These are phyloP conservation scores for Ursus arctos DNA, from an alignment of 2,113 vertebrate species.

Conservation along the genomic window DNA sequence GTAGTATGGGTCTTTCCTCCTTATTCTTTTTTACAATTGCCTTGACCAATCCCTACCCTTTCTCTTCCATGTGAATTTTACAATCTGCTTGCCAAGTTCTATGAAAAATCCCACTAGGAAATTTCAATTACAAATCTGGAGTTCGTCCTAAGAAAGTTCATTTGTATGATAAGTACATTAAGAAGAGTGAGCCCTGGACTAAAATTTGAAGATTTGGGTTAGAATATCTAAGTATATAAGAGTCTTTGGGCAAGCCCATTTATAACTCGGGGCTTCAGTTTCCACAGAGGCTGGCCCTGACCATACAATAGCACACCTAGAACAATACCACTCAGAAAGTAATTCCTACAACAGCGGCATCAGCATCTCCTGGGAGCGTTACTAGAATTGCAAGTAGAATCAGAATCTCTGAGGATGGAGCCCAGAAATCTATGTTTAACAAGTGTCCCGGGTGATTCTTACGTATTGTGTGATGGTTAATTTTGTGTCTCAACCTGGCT, in stretches of 20 bases:
- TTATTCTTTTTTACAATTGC: conserved; percentile 17
- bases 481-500: background rate
- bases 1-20: background rate
- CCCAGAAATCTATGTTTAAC: background rate
- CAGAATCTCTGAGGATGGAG: background rate
- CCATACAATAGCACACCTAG: background rate
- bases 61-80: conserved; percentile 9
- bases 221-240: background rate
- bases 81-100: background rate
- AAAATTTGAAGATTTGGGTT: conserved; percentile 4
- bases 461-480: background rate
- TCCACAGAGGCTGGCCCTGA: background rate
- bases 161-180: background rate
- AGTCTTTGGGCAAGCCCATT: background rate
- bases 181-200: background rate
- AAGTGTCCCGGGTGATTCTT: background rate
- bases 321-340: background rate
- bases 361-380: background rate
- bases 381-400: background rate
- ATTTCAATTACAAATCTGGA: background rate
- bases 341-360: background rate
- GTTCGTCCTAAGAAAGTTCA: conserved; percentile 37
- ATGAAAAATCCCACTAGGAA: background rate
- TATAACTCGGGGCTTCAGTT: background rate
- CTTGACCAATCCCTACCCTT: background rate